phyloP scores from a whole-genome alignment of 2,797 vertebrate genomes.

The Acipenser oxyrinchus region DNA sequence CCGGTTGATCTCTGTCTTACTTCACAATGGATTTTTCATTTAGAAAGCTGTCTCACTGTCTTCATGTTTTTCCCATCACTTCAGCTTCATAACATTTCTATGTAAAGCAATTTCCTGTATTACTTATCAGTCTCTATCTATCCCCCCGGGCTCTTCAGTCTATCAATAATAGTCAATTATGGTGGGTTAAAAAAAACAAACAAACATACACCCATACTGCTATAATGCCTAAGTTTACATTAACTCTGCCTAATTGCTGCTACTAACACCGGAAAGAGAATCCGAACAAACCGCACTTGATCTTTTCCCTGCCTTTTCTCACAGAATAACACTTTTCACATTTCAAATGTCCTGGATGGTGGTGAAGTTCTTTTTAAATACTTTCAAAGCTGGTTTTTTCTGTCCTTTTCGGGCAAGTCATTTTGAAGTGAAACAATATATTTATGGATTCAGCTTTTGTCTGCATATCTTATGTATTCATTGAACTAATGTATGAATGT shows the following conservation, averaged over 20 bases:
- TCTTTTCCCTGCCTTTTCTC: too few relatives aligned
- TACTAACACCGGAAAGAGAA: slow-evolving; percentile 33
- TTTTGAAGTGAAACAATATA: too few relatives aligned
- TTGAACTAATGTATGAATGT: too few relatives aligned
- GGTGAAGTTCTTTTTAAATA: too few relatives aligned
- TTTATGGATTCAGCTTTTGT: too few relatives aligned
- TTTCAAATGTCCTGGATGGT: too few relatives aligned
- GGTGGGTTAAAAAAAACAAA: slow-evolving; percentile 27
- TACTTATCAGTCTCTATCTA: slow-evolving; percentile 12
- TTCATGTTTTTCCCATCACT: neutral
- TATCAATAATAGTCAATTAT: slow-evolving; percentile 22
- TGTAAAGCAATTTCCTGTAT: slow-evolving; percentile 20
- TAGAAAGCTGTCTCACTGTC: neutral
- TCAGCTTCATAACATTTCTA: slow-evolving; percentile 15
- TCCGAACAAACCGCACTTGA: too few relatives aligned
- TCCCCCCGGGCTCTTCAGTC: neutral
- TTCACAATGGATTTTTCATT: neutral
- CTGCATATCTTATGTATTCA: too few relatives aligned
- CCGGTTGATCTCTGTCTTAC: too few relatives aligned
- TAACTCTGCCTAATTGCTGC: slow-evolving; percentile 28
- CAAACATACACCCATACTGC: neutral
- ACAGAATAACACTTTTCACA: too few relatives aligned
- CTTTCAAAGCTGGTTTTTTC: too few relatives aligned
- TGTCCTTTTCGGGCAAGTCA: too few relatives aligned
- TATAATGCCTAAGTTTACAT: slow-evolving; percentile 11